These are phyloP conservation scores for Tethea ocularis DNA, from an alignment of 2,888 invertebrate genomes.

Conservation along the genomic window DNA sequence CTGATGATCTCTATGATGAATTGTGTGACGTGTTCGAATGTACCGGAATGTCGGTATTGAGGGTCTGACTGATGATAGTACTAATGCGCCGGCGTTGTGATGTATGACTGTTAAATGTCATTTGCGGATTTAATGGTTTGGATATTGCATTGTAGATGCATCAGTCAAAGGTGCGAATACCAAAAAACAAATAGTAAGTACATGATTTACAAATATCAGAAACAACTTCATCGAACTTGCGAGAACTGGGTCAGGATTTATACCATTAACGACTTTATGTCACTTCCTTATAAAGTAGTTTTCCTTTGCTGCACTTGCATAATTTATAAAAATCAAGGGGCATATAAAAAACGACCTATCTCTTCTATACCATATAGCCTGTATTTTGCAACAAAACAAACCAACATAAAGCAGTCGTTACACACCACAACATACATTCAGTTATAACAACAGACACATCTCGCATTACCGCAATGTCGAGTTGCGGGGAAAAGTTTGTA, in stretches of 20 bases:
- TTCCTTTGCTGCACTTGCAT: too few species aligned
- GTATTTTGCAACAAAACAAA: not conserved
- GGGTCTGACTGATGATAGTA: slow-evolving; percentile 9
- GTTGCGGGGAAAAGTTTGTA: slow-evolving; percentile 19
- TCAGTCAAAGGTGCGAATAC: not conserved
- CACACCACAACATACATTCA: slow-evolving; percentile 22
- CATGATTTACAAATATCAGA: too few species aligned
- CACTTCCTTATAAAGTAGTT: too few species aligned
- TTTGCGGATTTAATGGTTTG: slow-evolving; percentile 3
- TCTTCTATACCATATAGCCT: not conserved
- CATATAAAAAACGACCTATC: too few species aligned
- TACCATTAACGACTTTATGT: too few species aligned
- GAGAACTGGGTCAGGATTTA: too few species aligned
- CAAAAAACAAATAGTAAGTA: not conserved
- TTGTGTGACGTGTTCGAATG: slow-evolving; percentile 27
- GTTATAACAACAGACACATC: slow-evolving; percentile 27
- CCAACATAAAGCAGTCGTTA: not conserved
- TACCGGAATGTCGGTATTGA: slow-evolving; percentile 13
- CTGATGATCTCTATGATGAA: slow-evolving; percentile 32
- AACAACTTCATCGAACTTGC: too few species aligned
- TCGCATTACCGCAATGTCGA: slow-evolving; percentile 18
- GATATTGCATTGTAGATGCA: not conserved
- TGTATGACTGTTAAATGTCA: slow-evolving; percentile 1
- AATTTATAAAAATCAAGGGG: too few species aligned
- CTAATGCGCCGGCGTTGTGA: slow-evolving; percentile 8